Conservation (phyloP, 2,888 invertebrate genomes). For the Noctuana brunneofusca region DNA sequence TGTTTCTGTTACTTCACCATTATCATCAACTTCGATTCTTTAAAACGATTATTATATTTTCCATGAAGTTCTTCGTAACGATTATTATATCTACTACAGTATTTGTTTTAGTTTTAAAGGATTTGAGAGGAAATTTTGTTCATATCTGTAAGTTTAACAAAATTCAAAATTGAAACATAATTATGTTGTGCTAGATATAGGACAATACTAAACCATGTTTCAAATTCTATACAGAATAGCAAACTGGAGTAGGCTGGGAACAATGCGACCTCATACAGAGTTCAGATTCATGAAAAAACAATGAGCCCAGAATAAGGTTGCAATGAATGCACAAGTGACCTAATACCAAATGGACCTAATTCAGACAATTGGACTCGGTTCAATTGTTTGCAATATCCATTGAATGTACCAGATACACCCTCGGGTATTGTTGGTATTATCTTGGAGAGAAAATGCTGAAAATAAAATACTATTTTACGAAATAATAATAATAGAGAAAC, state of each 20-base stretch:
- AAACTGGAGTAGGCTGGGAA: conserved; percentile 3
- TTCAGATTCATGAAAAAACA: conserved; percentile 30
- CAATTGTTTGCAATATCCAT: conserved; percentile 35
- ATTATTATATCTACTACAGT: too few species aligned
- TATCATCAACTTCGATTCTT: too few species aligned
- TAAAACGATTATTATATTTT: too few species aligned
- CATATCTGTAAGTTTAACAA: neutral
- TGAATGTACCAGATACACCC: conserved; percentile 24
- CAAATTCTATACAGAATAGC: neutral
- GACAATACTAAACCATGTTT: neutral
- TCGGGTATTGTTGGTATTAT: neutral
- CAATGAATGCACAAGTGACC: conserved; percentile 41
- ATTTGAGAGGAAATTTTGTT: too few species aligned
- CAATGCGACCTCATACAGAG: conserved; percentile 16
- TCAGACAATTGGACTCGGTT: conserved; percentile 39
- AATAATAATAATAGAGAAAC: neutral
- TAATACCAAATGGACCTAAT: conserved; percentile 41
- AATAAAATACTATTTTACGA: neutral
- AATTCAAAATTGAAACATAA: neutral
- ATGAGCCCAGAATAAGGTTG: conserved; percentile 31
- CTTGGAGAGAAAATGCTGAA: neutral
- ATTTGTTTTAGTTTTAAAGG: too few species aligned
- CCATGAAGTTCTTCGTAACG: too few species aligned
- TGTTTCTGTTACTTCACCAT: too few species aligned
- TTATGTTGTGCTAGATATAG: neutral